Evolutionary conservation across 1,140 invertebrate genomes (phyloP).

Genomic region (Lasaia peninsularis): DNA sequence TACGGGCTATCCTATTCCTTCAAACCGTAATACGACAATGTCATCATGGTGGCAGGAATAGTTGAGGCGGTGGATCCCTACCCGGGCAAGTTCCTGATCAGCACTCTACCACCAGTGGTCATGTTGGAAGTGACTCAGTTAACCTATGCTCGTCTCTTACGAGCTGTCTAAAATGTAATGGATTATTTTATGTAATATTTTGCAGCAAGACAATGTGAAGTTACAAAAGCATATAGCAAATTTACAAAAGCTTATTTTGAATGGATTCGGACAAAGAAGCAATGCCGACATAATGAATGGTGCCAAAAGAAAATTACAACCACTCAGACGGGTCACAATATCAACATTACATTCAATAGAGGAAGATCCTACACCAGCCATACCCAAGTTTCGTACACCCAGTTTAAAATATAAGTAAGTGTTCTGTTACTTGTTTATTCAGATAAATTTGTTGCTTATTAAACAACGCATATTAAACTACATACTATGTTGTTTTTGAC

Average conservation of each 20-base stretch:
- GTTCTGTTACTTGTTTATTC: background rate
- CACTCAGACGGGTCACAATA: constrained; percentile 50
- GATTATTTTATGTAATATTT: constrained; percentile 18
- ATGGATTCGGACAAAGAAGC: constrained; percentile 47
- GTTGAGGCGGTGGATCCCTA: no score
- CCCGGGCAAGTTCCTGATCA: no score
- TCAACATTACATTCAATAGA: constrained; percentile 49
- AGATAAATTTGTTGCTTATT: background rate
- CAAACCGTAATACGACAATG: no score
- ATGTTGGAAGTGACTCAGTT: no score
- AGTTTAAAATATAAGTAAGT: constrained; percentile 63
- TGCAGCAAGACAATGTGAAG: constrained; percentile 63
- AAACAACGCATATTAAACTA: background rate
- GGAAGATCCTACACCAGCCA: constrained; percentile 31
- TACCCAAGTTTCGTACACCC: constrained; percentile 55
- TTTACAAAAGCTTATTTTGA: constrained; percentile 57
- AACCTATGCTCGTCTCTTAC: no score
- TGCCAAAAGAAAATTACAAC: constrained; percentile 43
- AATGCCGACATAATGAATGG: constrained; percentile 35
- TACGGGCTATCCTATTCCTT: no score
- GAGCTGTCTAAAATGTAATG: background rate
- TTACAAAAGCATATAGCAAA: constrained; percentile 57
- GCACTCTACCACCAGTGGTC: no score
- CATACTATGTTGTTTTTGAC: no score
- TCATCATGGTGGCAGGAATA: no score